Conservation (phyloP, 2,888 invertebrate genomes). For the Nebria brevicollis region DNA sequence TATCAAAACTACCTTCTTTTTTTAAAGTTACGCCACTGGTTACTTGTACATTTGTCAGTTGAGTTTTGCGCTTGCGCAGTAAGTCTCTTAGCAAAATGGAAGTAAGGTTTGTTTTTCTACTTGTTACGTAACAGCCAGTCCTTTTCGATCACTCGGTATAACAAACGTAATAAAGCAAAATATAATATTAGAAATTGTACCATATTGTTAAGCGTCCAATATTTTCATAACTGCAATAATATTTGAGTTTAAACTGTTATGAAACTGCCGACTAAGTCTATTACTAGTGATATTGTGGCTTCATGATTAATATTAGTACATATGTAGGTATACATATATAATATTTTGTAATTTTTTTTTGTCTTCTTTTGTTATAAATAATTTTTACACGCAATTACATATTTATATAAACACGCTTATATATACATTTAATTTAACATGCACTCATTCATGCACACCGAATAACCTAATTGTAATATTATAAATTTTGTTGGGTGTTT, state of each 20-base stretch:
- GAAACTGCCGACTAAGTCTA: conserved; percentile 2
- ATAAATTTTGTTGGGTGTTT: not conserved
- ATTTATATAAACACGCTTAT: conserved; percentile 37
- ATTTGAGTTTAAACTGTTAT: not conserved
- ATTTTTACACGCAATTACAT: not conserved
- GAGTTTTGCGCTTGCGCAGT: no score
- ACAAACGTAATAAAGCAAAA: no score
- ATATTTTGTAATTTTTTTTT: not conserved
- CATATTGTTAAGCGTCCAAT: not conserved
- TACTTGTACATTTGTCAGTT: no score
- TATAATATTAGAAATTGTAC: not conserved
- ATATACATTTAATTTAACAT: conserved; percentile 34
- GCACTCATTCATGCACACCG: conserved; percentile 27
- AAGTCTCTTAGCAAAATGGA: no score
- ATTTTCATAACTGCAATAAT: not conserved
- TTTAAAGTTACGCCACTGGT: no score
- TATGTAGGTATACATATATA: no score
- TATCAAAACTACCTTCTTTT: no score
- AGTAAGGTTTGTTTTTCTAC: no score
- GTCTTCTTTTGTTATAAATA: not conserved
- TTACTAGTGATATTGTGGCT: not conserved
- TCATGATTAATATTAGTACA: not conserved
- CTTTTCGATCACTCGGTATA: no score
- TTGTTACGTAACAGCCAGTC: no score
- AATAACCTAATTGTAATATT: not conserved